phyloP scores from a whole-genome alignment of 2,113 vertebrate species.

The Xenopus laevis region DNA sequence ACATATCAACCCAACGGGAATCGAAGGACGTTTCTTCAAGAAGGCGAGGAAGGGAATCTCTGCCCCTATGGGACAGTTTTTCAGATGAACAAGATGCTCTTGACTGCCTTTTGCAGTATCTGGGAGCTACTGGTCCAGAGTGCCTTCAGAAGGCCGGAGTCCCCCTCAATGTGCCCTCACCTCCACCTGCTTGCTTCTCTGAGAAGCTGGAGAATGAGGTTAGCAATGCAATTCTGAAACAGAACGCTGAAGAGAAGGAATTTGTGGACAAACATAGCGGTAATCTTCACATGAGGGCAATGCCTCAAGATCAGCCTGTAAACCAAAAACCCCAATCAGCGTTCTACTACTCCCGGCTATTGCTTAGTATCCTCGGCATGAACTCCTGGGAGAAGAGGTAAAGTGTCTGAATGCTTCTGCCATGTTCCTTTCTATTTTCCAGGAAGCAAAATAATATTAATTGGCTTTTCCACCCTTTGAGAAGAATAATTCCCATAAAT shows the following conservation, averaged over 20 bases:
- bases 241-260: conserved; percentile 87
- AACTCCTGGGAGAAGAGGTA: conserved; percentile 99
- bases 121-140: conserved; percentile 90
- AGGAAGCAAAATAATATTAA: too few species aligned
- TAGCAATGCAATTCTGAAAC: conserved; percentile 95
- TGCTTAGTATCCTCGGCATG: conserved; percentile 96
- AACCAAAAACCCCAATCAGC: conserved; percentile 87
- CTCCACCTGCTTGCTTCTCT: conserved; percentile 87
- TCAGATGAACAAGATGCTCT: conserved; percentile 87
- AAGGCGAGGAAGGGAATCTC: conserved; percentile 80
- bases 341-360: conserved; percentile 96
- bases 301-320: conserved; percentile 81
- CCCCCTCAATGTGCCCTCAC: conserved; percentile 90
- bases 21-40: conserved; percentile 63
- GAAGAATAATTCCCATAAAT: too few species aligned
- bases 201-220: conserved; percentile 98
- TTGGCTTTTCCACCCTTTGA: too few species aligned
- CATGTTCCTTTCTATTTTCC: too few species aligned
- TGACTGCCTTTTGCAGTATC: conserved; percentile 93
- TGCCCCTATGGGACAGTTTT: conserved; percentile 90
- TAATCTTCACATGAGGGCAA: conserved; percentile 86
- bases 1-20: conserved; percentile 47
- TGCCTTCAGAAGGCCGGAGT: conserved; percentile 91
- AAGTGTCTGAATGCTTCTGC: conserved; percentile 35
- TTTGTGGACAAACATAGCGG: conserved; percentile 84